These are phyloP conservation scores for Bemisia tabaci DNA, from an alignment of 1,140 invertebrate species.

Conservation along the genomic window DNA sequence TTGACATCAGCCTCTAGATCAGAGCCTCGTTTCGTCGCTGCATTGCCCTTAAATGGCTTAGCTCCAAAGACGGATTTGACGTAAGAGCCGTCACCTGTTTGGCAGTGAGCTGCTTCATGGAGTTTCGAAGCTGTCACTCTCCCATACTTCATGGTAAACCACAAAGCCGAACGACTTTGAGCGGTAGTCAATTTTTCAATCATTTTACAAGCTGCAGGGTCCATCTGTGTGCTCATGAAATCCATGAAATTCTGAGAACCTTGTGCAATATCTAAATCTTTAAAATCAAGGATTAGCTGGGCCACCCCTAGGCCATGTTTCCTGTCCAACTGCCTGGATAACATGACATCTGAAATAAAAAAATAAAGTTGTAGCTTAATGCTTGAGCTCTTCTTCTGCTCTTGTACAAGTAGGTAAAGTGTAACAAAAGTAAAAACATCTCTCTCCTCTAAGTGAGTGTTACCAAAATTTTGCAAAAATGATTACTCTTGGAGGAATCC, in stretches of 20 bases:
- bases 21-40: slow-evolving; percentile 4
- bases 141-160: slow-evolving; percentile 24
- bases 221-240: background rate
- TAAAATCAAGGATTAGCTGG: too few relatives aligned
- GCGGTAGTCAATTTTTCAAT: background rate
- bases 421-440: too few relatives aligned
- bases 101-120: slow-evolving; percentile 13
- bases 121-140: slow-evolving; percentile 25
- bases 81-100: background rate
- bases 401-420: too few relatives aligned
- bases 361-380: too few relatives aligned
- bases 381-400: too few relatives aligned
- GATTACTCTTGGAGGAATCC: too few relatives aligned
- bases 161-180: slow-evolving; percentile 13
- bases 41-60: background rate
- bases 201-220: background rate
- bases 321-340: too few relatives aligned
- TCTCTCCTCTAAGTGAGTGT: too few relatives aligned
- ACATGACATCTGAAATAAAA: too few relatives aligned
- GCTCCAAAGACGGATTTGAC: slow-evolving; percentile 7
- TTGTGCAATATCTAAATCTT: background rate
- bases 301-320: too few relatives aligned
- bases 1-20: slow-evolving; percentile 6
- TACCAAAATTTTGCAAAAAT: too few relatives aligned
- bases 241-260: background rate